Evolutionary conservation across 2,888 invertebrate genomes (phyloP).

Genomic region (Lasioglossum zephyrum): DNA sequence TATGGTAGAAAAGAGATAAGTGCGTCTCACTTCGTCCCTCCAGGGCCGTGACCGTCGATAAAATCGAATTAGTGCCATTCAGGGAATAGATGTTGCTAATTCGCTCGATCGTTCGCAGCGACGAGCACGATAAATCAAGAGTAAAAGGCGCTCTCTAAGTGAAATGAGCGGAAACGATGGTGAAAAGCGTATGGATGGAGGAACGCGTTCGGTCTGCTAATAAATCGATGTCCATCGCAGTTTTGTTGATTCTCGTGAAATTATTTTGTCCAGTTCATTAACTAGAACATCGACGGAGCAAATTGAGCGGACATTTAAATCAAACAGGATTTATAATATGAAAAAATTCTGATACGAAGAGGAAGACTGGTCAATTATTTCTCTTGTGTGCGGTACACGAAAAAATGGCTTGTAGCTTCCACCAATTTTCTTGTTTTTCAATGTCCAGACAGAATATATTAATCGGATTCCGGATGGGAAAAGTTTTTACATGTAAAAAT

Average conservation of each 20-base stretch:
- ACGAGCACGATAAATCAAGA: background rate
- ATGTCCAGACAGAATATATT: background rate
- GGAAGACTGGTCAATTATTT: background rate
- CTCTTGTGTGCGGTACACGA: background rate
- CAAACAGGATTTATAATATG: background rate
- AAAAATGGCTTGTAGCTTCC: background rate
- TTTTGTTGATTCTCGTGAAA: background rate
- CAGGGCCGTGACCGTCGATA: background rate
- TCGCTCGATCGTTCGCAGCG: constrained; percentile 10
- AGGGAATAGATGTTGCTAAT: constrained; percentile 26
- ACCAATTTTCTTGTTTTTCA: background rate
- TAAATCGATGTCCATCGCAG: background rate
- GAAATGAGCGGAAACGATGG: background rate
- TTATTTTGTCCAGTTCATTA: background rate
- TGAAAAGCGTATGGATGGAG: background rate
- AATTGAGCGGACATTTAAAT: constrained; percentile 11
- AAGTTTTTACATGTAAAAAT: background rate
- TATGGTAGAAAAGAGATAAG: background rate
- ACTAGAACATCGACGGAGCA: background rate
- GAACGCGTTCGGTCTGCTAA: background rate
- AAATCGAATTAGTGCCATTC: constrained; percentile 30
- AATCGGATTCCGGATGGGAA: too few relatives aligned
- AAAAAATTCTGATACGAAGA: background rate
- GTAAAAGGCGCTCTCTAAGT: background rate
- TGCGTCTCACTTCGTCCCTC: constrained; percentile 15